Conservation (phyloP, 2,888 invertebrate species). For the Sminthurides aquaticus region DNA sequence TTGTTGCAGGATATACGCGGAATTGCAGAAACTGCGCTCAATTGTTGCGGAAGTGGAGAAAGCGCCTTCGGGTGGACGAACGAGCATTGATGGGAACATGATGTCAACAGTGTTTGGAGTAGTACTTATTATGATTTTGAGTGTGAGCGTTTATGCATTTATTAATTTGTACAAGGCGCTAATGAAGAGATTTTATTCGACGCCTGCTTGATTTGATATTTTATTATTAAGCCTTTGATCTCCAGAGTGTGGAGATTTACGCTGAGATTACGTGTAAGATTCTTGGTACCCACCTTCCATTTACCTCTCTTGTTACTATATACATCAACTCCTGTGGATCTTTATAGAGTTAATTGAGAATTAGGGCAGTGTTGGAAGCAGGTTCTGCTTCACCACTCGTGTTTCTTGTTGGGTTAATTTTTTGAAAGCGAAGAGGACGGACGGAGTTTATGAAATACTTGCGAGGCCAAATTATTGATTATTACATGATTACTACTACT, state of each 20-base stretch:
- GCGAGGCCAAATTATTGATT: too few relatives aligned
- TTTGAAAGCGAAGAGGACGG: too few relatives aligned
- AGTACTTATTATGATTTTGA: conserved; percentile 66
- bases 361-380: too few relatives aligned
- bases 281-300: neutral
- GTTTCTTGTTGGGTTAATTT: too few relatives aligned
- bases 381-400: too few relatives aligned
- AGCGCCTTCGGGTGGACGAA: conserved; percentile 14
- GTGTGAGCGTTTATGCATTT: conserved; percentile 77
- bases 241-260: neutral
- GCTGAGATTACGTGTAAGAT: neutral
- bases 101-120: conserved; percentile 74
- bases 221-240: neutral
- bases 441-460: too few relatives aligned
- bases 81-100: conserved; percentile 68
- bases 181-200: conserved; percentile 61
- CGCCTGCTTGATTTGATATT: neutral
- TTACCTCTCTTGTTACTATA: neutral
- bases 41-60: conserved; percentile 37
- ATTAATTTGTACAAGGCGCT: conserved; percentile 73
- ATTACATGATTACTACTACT: too few relatives aligned
- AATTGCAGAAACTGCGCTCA: conserved; percentile 33
- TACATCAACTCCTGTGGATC: too few relatives aligned
- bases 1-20: conserved; percentile 38
- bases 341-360: too few relatives aligned